Evolutionary conservation across 2,888 invertebrate genomes (phyloP).

Genomic region (Acrobasis repandana): DNA sequence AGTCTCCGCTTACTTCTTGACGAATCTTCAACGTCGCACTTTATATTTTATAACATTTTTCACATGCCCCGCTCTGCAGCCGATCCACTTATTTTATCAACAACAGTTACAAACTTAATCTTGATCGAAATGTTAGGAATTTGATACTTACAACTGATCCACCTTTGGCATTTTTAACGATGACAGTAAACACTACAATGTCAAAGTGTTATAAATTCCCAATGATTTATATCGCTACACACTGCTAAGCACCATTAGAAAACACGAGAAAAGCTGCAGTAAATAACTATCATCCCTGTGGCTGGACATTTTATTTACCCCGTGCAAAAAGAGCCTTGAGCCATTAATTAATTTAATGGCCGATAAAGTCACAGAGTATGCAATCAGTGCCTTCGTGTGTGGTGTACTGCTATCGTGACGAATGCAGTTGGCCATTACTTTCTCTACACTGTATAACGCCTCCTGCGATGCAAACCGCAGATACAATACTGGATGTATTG

Average conservation of each 20-base stretch:
- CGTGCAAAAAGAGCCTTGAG: slow-evolving; percentile 17
- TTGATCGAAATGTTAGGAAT: slow-evolving; percentile 22
- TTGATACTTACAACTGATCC: slow-evolving; percentile 14
- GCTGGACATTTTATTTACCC: slow-evolving; percentile 13
- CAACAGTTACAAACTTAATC: slow-evolving; percentile 22
- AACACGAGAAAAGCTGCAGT: neutral
- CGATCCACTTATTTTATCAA: slow-evolving; percentile 38
- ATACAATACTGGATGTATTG: slow-evolving; percentile 60
- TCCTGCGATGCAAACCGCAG: slow-evolving; percentile 60
- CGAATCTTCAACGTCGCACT: slow-evolving; percentile 74
- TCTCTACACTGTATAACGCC: slow-evolving; percentile 61
- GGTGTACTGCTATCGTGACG: slow-evolving; percentile 59
- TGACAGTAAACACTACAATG: slow-evolving; percentile 12
- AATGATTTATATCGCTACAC: slow-evolving; percentile 12
- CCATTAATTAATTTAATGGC: slow-evolving; percentile 31
- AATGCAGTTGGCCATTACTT: slow-evolving; percentile 66
- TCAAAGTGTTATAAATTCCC: slow-evolving; percentile 20
- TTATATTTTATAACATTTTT: slow-evolving; percentile 73
- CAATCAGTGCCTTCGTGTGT: slow-evolving; percentile 64
- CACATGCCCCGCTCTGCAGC: slow-evolving; percentile 42
- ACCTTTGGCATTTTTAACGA: slow-evolving; percentile 12
- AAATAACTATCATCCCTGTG: slow-evolving; percentile 11
- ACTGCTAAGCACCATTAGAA: neutral
- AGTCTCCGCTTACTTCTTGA: slow-evolving; percentile 70
- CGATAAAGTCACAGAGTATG: slow-evolving; percentile 37